Evolutionary conservation across 2,888 invertebrate genomes (phyloP), one percentile per base, ranked within the genome.

Genomic region (Diachrysia chrysitis): DNA sequence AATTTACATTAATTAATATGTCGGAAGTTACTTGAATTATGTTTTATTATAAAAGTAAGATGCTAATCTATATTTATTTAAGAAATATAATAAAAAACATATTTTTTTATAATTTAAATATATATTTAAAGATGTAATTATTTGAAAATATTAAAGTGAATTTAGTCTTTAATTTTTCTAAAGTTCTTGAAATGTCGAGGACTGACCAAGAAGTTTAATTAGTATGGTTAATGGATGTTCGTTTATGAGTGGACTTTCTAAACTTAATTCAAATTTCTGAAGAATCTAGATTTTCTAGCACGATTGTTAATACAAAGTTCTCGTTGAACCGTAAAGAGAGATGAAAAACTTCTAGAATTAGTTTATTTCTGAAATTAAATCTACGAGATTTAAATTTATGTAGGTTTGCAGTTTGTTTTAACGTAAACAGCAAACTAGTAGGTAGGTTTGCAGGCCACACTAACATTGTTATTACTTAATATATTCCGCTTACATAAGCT

Each of bases 201-300:
- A 56, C 69, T 62, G 61, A 51, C 25, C 66, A 57, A 64, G 67
- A 71, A 68, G 67, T 78, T 76, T 70, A 71, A 82, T 70, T 67
- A 65, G 69, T 23, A 58, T 63, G 64, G 48, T 46, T 79, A 75
- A 81, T 71, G 66, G 71, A 75, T 81, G 71, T 81, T 73, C 57
- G 63, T 59, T 69, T 77, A 63, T 55, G 75, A 79, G 76, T 68
- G 70, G 64, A 74, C 65, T 79, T 64, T 61, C 21, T 55, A 32
- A 57, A 71, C 68, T 68, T 71, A 65, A 46, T n/a, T 59, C 53
- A 14, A 37, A 68, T 65, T 69, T 78, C 35, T 48, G 69, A 73
- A 62, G 63, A 68, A 61, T 29, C 46, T 67, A 67, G 81, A 66
- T 69, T 76, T 76, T 42, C 55, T 63, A 68, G 55, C 37, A 23